Evolutionary conservation across 2,797 vertebrate genomes (phyloP).

Genomic region (Spinus pinus): DNA sequence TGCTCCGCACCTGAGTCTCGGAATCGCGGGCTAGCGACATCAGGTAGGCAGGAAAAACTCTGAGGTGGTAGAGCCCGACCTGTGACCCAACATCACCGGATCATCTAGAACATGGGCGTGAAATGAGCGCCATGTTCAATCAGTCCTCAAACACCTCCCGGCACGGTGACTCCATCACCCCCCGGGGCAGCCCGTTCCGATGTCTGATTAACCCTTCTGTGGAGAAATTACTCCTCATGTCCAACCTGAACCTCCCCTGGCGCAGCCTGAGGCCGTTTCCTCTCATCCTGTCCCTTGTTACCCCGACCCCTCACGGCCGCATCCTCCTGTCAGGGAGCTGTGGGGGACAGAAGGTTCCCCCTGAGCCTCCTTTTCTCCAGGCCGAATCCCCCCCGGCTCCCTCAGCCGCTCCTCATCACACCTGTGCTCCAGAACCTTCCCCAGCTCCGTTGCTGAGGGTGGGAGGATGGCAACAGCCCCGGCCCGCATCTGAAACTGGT

Average conservation of each 20-base stretch:
- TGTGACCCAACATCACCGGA: rapidly evolving
- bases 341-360: not conserved
- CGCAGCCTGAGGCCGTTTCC: not conserved
- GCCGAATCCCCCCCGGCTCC: not conserved
- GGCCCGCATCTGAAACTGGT: rapidly evolving
- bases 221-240: not conserved
- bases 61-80: rapidly evolving
- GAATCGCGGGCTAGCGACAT: rapidly evolving
- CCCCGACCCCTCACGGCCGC: not conserved
- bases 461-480: rapidly evolving
- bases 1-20: rapidly evolving
- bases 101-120: not conserved
- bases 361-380: not conserved
- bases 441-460: rapidly evolving
- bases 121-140: not conserved
- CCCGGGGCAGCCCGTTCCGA: not conserved
- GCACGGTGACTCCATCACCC: not conserved
- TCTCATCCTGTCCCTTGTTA: not conserved
- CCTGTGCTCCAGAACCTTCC: not conserved
- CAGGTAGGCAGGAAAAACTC: rapidly evolving
- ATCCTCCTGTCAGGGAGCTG: rapidly evolving
- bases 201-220: not conserved
- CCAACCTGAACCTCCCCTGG: not conserved
- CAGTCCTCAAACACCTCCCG: not conserved
- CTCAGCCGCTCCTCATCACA: not conserved